phyloP scores from a whole-genome alignment of 1,140 invertebrate species.

The Araneus ventricosus region DNA sequence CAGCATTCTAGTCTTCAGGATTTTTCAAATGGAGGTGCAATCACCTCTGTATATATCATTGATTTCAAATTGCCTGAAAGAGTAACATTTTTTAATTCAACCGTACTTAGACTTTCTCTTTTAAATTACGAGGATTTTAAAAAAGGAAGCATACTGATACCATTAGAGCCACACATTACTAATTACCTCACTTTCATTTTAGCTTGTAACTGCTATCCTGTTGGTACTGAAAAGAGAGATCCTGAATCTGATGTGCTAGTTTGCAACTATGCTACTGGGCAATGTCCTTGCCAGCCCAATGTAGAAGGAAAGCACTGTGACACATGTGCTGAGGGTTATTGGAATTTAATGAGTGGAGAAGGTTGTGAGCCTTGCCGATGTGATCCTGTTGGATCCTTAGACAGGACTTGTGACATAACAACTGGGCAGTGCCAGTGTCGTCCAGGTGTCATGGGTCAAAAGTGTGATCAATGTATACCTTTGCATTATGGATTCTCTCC shows the following conservation, averaged over 20 bases:
- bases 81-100: no score
- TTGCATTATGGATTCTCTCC: slow-evolving; percentile 94
- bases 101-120: no score
- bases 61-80: no score
- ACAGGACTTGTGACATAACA: slow-evolving; percentile 88
- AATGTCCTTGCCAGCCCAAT: slow-evolving; percentile 94
- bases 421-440: slow-evolving; percentile 94
- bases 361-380: slow-evolving; percentile 88
- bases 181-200: neutral
- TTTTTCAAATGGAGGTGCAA: no score
- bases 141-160: no score
- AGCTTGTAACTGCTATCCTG: slow-evolving; percentile 91
- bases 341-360: slow-evolving; percentile 89
- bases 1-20: no score
- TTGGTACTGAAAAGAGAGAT: slow-evolving; percentile 86
- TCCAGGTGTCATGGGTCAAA: slow-evolving; percentile 89
- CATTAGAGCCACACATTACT: neutral
- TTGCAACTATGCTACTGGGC: slow-evolving; percentile 88
- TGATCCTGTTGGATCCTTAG: slow-evolving; percentile 90
- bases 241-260: slow-evolving; percentile 90
- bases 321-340: slow-evolving; percentile 95
- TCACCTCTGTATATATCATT: no score
- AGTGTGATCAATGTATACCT: slow-evolving; percentile 91
- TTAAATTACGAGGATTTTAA: no score
- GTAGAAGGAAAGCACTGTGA: slow-evolving; percentile 95